phyloP scores from a whole-genome alignment of 2,888 invertebrate species.

The Thereva unica region DNA sequence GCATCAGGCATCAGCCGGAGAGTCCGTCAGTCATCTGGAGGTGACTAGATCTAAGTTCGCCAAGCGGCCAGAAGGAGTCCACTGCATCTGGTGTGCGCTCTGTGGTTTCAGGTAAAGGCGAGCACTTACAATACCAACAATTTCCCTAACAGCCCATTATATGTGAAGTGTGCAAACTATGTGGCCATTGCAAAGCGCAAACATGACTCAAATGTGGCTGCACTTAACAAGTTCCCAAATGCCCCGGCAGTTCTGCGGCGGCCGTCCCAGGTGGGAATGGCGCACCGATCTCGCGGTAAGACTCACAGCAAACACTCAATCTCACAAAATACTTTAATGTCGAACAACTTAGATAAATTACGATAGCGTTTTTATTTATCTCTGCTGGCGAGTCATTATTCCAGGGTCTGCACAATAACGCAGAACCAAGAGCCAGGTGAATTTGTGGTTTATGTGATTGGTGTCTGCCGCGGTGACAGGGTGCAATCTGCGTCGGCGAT shows the following conservation, averaged over 20 bases:
- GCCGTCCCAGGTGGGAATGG: slow-evolving; percentile 26
- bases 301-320: slow-evolving; percentile 33
- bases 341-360: slow-evolving; percentile 38
- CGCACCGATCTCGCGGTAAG: slow-evolving; percentile 12
- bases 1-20: slow-evolving; percentile 14
- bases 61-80: slow-evolving; percentile 21
- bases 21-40: slow-evolving; percentile 13
- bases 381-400: slow-evolving; percentile 32
- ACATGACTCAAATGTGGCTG: slow-evolving; percentile 28
- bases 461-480: slow-evolving; percentile 10
- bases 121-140: slow-evolving; percentile 28
- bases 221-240: slow-evolving; percentile 32
- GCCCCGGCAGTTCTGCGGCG: slow-evolving; percentile 18
- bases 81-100: slow-evolving; percentile 2
- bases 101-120: background rate
- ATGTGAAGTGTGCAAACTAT: slow-evolving; percentile 31
- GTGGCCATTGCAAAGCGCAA: slow-evolving; percentile 18
- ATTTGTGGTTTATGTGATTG: slow-evolving; percentile 17
- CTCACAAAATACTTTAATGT: slow-evolving; percentile 37
- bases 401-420: slow-evolving; percentile 1
- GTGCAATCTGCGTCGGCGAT: background rate
- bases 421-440: slow-evolving; percentile 4
- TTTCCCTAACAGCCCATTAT: slow-evolving; percentile 19
- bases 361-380: slow-evolving; percentile 27
- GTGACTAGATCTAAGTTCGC: slow-evolving; percentile 19